Percentiles rank a stretch among this genome's conserved stretches.
Evolutionary conservation across 2,888 invertebrate genomes (phyloP).

Genomic region (Dryococelus australis): DNA sequence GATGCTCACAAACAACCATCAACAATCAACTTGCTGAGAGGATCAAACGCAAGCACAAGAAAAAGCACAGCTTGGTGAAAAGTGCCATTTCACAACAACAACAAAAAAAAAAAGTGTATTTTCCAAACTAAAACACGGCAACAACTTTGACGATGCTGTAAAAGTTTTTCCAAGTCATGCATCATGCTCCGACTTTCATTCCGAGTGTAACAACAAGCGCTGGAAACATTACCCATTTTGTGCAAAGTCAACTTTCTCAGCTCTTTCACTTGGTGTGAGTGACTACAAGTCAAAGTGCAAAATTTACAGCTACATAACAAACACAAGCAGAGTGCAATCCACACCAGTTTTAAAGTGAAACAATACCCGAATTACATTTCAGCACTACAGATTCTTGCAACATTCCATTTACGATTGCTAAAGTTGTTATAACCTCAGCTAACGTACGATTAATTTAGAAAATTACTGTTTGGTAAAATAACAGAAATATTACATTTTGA

Average conservation of each 20-base stretch:
- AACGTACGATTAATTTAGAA: background rate
- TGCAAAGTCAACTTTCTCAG: background rate
- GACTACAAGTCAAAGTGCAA: background rate
- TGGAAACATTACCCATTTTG: background rate
- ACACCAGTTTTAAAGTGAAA: background rate
- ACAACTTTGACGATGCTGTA: background rate
- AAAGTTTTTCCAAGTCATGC: background rate
- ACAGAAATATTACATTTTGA: too few relatives aligned
- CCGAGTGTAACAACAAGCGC: background rate
- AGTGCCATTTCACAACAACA: background rate
- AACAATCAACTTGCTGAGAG: background rate
- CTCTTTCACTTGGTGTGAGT: background rate
- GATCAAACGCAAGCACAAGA: background rate
- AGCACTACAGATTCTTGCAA: background rate
- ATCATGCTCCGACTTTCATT: background rate
- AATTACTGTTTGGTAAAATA: too few relatives aligned
- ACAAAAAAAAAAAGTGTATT: background rate
- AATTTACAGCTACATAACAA: background rate
- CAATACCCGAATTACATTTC: background rate
- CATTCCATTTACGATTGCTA: background rate
- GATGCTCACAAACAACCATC: background rate
- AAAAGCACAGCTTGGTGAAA: background rate
- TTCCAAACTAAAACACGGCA: background rate
- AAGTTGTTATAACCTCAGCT: slow-evolving; percentile 16
- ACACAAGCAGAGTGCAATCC: background rate